These are phyloP conservation scores for Vireo griseus DNA, from an alignment of 2,797 vertebrate species.

Conservation along the genomic window DNA sequence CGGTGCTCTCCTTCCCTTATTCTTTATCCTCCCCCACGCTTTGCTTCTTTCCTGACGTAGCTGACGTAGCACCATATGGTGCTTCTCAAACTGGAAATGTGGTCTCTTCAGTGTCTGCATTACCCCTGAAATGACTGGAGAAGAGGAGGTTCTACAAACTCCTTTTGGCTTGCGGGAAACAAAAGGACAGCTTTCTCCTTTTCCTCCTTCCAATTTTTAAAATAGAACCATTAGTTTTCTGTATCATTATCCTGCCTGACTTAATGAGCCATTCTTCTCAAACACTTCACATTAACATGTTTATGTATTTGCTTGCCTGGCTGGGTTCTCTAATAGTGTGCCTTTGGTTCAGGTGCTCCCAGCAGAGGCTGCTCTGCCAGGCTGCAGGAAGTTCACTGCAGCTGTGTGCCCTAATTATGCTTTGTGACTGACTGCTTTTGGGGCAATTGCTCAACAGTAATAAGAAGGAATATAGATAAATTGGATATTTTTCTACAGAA, in stretches of 20 bases:
- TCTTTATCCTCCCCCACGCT: not conserved
- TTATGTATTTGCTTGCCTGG: not conserved
- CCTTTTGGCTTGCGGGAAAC: not conserved
- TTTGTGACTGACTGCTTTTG: not conserved
- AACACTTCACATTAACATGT: not conserved
- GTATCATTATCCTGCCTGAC: not conserved
- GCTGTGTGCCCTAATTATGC: not conserved
- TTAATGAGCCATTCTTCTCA: conserved; percentile 23
- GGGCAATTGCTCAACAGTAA: not conserved
- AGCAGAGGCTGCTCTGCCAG: not conserved
- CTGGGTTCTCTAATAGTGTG: not conserved
- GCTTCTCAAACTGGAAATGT: not conserved
- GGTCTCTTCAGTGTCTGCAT: not conserved
- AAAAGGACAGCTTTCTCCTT: not conserved
- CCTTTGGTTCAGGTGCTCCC: conserved; percentile 17
- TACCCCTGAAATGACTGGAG: not conserved
- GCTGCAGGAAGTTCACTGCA: not conserved
- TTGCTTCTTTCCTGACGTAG: not conserved
- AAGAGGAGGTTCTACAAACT: not conserved
- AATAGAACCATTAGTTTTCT: not conserved
- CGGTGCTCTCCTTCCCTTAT: not conserved
- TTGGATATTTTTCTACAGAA: not conserved
- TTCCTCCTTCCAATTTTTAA: not conserved
- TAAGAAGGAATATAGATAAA: not conserved
- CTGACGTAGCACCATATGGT: not conserved